Conservation (phyloP, 2,113 vertebrate genomes). For the Proteles cristata region DNA sequence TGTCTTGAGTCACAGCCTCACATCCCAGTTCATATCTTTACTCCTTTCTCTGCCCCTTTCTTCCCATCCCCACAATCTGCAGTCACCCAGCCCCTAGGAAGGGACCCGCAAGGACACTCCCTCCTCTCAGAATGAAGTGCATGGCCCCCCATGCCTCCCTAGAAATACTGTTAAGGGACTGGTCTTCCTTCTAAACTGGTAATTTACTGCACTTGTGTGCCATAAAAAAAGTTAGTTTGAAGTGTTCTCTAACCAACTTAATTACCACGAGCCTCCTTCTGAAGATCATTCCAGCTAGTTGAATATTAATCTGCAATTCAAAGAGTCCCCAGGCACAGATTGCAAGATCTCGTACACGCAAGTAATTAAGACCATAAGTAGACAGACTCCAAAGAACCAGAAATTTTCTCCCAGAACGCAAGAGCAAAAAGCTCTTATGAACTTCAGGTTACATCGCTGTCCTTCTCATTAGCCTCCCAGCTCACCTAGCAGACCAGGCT, state of each 20-base stretch:
- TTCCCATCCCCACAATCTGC: not conserved
- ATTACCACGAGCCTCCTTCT: conserved; percentile 76
- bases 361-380: conserved; percentile 75
- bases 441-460: not conserved
- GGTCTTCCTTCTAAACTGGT: not conserved
- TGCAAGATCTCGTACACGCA: conserved; percentile 47
- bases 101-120: not conserved
- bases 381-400: conserved; percentile 52
- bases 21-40: not conserved
- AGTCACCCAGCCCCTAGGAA: not conserved
- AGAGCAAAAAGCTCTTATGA: not conserved
- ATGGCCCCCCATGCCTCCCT: not conserved
- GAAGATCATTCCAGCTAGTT: conserved; percentile 76
- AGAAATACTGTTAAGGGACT: not conserved
- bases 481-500: not conserved
- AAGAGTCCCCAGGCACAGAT: conserved; percentile 78
- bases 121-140: not conserved
- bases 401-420: not conserved
- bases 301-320: conserved; percentile 81
- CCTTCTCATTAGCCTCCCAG: not conserved
- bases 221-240: conserved; percentile 72
- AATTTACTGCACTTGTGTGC: conserved; percentile 62
- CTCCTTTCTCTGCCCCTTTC: not conserved
- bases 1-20: not conserved
- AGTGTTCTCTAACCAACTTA: conserved; percentile 77